Base-by-base conservation (phyloP, 1,140 invertebrate species). In the Drosophila arizonae region DNA sequence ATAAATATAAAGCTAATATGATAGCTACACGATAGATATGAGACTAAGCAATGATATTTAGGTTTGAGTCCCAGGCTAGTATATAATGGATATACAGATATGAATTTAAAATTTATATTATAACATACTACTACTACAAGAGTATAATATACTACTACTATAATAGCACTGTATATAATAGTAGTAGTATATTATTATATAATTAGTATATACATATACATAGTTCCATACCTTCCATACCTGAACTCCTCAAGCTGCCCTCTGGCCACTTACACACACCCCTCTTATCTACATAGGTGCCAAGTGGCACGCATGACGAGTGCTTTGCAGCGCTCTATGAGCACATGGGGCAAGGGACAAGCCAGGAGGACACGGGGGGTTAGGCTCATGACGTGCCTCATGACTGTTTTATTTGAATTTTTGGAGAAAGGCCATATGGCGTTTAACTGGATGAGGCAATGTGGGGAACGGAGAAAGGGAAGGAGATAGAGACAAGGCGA, bases 401-500 rank as follows among this genome's bases (percentile, higher is more conserved):
- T 87, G 82, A 87, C 82, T 87, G 55, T 86, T 86, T 86, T 87
- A 87, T 87, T 86, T 86, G 82, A 74, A 87, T 71, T 85, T 39
- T 76, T 77, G 82, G 76, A 81, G 84, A 86, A 86, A 87, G 81
- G 77, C 81, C 80, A 76, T 65, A 84, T 79, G 80, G 68, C 26
- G 48, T 61, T 58, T 67, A 66, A 79, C 76, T 60, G 57, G 10
- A 51, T 9, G 52, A 45, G 5, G n/a, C n/a, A 9, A n/a, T n/a
- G 21, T 13, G 43, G 1, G 45, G 13, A 30, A 6, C 10, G 1
- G 21, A 41, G 2, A 13, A 55, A n/a, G 33, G 33, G 24, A n/a
- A 28, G 15, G 36, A 15, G 67, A 57, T 21, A 48, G 43, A 17
- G n/a, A 45, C 43, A 1, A 15, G 13, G 41, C 41, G 13, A 45